These are phyloP conservation scores for Artibeus jamaicensis DNA, from an alignment of 2,797 vertebrate species.

Conservation along the genomic window DNA sequence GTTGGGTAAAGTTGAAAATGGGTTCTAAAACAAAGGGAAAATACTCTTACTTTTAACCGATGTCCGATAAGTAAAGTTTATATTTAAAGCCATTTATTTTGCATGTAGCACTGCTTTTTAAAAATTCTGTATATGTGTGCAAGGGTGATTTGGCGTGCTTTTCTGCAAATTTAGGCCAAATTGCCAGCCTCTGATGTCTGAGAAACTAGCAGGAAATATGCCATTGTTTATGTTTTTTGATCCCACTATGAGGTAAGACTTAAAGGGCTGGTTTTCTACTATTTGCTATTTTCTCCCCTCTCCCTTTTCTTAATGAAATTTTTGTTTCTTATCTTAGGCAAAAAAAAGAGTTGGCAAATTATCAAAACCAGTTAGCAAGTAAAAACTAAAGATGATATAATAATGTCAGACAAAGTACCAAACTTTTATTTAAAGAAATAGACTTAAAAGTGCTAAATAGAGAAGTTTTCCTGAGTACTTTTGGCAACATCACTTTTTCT, in stretches of 20 bases:
- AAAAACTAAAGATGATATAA: neutral
- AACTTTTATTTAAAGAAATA: neutral
- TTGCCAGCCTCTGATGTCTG: neutral
- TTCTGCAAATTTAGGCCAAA: neutral
- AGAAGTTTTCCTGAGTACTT: neutral
- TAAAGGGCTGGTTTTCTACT: neutral
- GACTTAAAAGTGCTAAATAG: neutral
- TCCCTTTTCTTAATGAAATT: neutral
- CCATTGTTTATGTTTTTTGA: neutral
- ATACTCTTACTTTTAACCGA: neutral
- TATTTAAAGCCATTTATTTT: slow-evolving; percentile 33
- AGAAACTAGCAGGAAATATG: neutral
- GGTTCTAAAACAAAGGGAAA: neutral
- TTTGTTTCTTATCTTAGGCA: neutral
- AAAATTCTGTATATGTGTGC: neutral
- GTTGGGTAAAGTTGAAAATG: slow-evolving; percentile 48
- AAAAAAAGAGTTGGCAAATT: neutral
- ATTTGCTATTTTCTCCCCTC: neutral
- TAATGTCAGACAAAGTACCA: neutral
- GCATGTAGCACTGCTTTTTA: neutral
- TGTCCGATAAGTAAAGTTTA: slow-evolving; percentile 17
- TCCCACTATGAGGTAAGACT: neutral
- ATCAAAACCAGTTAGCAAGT: neutral
- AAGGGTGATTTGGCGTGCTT: neutral
- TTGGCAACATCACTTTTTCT: slow-evolving; percentile 7